Evolutionary conservation across 2,113 vertebrate species (phyloP).

Genomic region (Cryptomyrus ogoouensis): DNA sequence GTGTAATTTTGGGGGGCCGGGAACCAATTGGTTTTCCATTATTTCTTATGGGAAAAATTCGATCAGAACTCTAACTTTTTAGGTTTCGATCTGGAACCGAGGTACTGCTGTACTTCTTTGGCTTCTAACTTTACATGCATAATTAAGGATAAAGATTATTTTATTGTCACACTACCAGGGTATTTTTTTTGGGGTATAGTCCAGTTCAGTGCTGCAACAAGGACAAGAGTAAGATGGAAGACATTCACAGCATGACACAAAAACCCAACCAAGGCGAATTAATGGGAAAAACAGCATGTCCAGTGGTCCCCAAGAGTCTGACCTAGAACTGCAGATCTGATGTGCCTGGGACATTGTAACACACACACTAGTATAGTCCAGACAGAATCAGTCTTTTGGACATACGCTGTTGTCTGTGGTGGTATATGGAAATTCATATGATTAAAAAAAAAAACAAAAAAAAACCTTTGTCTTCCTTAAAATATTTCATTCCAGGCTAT

Average conservation of each 20-base stretch:
- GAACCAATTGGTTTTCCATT: too few relatives aligned
- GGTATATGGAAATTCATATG: background rate
- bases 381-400: background rate
- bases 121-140: background rate
- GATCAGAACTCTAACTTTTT: too few relatives aligned
- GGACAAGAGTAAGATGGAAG: background rate
- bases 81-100: too few relatives aligned
- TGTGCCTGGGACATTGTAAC: background rate
- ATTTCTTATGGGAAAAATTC: too few relatives aligned
- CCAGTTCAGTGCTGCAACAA: background rate
- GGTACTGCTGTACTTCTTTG: background rate
- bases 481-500: background rate
- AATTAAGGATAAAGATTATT: background rate
- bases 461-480: background rate
- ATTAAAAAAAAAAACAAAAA: background rate
- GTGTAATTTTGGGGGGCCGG: too few relatives aligned
- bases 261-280: background rate
- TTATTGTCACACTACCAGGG: background rate
- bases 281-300: background rate
- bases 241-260: background rate
- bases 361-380: background rate
- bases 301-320: background rate
- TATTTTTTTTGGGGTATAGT: background rate
- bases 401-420: background rate
- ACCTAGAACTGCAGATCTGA: background rate